Percentiles rank a stretch among this genome's conserved stretches.
These are phyloP conservation scores for Lepidotrigona ventralis DNA, from an alignment of 1,140 invertebrate genomes.

Conservation along the genomic window DNA sequence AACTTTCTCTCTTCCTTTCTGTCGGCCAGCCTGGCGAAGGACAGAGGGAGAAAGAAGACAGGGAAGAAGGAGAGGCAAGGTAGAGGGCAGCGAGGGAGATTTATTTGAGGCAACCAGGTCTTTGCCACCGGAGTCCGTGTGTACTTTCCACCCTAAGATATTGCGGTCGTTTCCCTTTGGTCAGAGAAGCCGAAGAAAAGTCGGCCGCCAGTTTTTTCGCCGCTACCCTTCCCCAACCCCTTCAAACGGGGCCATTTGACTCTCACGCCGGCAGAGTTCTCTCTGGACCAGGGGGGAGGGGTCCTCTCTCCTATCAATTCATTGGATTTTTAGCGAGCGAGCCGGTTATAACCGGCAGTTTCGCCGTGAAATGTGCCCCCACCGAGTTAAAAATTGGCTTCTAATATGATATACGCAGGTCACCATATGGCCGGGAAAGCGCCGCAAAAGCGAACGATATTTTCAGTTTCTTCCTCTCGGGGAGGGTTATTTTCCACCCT, in stretches of 20 bases:
- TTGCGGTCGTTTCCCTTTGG: constrained; percentile 67
- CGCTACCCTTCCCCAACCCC: not conserved
- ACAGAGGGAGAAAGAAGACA: not conserved
- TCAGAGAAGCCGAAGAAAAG: constrained; percentile 61
- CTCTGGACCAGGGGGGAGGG: not conserved
- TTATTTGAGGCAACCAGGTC: constrained; percentile 57
- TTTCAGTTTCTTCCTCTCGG: constrained; percentile 59
- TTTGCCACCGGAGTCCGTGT: constrained; percentile 58
- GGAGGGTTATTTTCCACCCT: constrained; percentile 27
- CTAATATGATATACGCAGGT: constrained; percentile 73
- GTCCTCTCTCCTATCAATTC: constrained; percentile 64
- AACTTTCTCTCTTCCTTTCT: no score
- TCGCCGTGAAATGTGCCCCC: constrained; percentile 66
- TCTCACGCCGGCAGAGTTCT: not conserved
- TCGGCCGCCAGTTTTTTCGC: constrained; percentile 57
- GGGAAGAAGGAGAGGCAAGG: not conserved
- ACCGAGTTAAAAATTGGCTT: constrained; percentile 73
- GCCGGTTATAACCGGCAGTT: constrained; percentile 63
- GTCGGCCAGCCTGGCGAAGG: not conserved
- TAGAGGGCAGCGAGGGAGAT: constrained; percentile 41
- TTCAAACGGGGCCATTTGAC: constrained; percentile 44
- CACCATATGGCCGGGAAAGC: constrained; percentile 68
- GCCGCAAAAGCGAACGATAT: constrained; percentile 67
- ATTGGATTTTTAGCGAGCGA: constrained; percentile 70
- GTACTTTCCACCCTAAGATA: constrained; percentile 66